Percentiles rank a stretch among this genome's conserved stretches.
These are phyloP conservation scores for Eupithecia pulchellata DNA, from an alignment of 2,888 invertebrate species.

Conservation along the genomic window DNA sequence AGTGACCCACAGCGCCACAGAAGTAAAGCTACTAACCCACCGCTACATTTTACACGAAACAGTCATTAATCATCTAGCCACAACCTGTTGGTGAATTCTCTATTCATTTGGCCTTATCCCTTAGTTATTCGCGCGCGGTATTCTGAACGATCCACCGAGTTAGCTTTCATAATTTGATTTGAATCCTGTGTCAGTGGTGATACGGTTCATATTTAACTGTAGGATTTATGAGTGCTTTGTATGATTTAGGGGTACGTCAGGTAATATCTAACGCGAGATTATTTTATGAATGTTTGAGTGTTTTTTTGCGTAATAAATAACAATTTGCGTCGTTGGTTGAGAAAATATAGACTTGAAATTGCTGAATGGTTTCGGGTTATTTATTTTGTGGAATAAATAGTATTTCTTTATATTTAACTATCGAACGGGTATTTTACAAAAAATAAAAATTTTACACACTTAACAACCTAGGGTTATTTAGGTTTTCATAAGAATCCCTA, in stretches of 20 bases:
- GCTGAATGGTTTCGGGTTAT: background rate
- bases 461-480: too few relatives aligned
- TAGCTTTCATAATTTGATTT: slow-evolving; percentile 9
- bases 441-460: too few relatives aligned
- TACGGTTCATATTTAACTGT: slow-evolving; percentile 18
- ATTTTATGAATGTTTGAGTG: slow-evolving; percentile 32
- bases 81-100: slow-evolving; percentile 27
- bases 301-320: slow-evolving; percentile 7
- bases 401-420: background rate
- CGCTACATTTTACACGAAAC: slow-evolving; percentile 29
- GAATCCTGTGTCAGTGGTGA: background rate
- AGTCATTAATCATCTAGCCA: slow-evolving; percentile 32
- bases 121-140: background rate
- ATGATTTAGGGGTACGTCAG: slow-evolving; percentile 26
- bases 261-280: slow-evolving; percentile 28
- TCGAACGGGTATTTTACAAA: too few relatives aligned
- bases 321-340: background rate
- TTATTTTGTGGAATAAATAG: background rate
- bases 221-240: background rate
- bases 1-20: background rate
- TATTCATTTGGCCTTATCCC: background rate
- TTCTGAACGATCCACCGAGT: background rate
- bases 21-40: slow-evolving; percentile 7
- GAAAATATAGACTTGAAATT: background rate
- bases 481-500: too few relatives aligned